Conservation (phyloP, 2,113 vertebrate genomes). For the Aythya baeri region DNA sequence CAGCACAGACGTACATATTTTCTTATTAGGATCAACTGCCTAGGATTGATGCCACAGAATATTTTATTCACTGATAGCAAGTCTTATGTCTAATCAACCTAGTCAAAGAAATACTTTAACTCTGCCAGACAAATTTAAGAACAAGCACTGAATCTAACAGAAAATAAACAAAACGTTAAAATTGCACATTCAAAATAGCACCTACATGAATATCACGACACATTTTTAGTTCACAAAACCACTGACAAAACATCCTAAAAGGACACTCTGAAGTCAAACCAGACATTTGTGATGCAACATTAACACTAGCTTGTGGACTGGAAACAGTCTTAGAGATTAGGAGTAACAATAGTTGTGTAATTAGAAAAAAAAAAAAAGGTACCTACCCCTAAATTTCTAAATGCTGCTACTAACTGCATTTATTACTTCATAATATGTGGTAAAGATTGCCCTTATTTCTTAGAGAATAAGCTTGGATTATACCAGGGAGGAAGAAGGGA, state of each 20-base stretch:
- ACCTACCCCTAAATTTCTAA: background rate
- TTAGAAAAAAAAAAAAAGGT: background rate
- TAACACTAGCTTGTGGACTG: background rate
- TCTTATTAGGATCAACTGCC: background rate
- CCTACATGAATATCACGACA: background rate
- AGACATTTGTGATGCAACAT: background rate
- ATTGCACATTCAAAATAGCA: background rate
- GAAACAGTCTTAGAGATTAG: background rate
- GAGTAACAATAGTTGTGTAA: background rate
- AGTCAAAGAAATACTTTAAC: background rate
- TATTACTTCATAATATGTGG: background rate
- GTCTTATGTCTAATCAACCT: background rate
- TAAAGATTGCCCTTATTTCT: background rate
- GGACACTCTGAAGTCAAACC: background rate
- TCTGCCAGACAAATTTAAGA: background rate
- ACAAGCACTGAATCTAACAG: background rate
- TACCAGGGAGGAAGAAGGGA: background rate
- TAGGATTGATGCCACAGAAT: background rate
- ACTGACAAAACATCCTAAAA: background rate
- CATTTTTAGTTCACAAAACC: background rate
- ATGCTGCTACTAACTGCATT: background rate
- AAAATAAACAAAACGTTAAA: background rate
- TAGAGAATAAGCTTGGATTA: background rate
- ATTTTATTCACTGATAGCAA: background rate
- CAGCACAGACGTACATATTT: background rate